These are phyloP conservation scores for Drosophila conformis DNA, from an alignment of 2,888 invertebrate species.

Conservation along the genomic window DNA sequence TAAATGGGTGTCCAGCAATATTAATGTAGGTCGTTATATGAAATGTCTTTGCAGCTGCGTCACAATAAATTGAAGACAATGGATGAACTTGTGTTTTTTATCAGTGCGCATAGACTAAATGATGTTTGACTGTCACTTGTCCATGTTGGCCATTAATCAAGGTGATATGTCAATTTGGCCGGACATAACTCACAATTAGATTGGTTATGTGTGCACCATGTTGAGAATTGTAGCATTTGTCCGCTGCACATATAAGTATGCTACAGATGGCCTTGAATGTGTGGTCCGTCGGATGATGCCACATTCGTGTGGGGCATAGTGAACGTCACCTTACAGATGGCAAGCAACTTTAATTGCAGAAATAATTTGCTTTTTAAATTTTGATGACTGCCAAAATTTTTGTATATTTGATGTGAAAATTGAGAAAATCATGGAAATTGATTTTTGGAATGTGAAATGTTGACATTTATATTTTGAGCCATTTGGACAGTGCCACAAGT, in stretches of 20 bases:
- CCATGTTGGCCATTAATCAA: constrained; percentile 60
- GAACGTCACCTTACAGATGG: neutral
- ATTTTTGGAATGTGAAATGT: constrained; percentile 21
- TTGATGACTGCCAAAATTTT: neutral
- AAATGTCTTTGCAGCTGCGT: constrained; percentile 32
- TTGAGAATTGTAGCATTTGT: constrained; percentile 6
- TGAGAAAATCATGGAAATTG: constrained; percentile 4
- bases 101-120: neutral
- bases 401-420: neutral
- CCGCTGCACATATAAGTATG: constrained; percentile 10
- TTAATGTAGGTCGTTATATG: constrained; percentile 14
- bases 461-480: constrained; percentile 22
- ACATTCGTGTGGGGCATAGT: constrained; percentile 20
- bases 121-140: neutral
- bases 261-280: constrained; percentile 32
- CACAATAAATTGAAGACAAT: constrained; percentile 53
- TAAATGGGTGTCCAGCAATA: constrained; percentile 32
- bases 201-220: constrained; percentile 16
- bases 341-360: neutral
- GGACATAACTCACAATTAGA: constrained; percentile 63
- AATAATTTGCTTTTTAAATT: neutral
- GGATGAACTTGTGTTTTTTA: neutral
- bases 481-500: constrained; percentile 9
- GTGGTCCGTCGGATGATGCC: constrained; percentile 16
- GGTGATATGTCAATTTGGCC: constrained; percentile 64